phyloP scores from a whole-genome alignment of 1,140 invertebrate species.

The Sycophila sp. region DNA sequence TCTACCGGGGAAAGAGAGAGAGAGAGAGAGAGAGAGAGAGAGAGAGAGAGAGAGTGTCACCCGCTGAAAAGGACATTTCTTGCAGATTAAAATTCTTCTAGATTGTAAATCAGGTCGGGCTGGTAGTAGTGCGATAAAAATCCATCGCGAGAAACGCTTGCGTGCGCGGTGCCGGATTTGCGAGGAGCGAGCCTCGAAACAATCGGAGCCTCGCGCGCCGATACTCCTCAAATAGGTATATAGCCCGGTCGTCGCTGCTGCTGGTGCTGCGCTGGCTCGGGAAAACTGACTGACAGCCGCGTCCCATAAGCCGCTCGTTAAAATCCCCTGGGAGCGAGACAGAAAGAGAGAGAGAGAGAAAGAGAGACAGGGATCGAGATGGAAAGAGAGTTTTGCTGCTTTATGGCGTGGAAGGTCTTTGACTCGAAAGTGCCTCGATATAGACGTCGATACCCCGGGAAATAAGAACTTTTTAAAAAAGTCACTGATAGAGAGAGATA shows the following conservation, averaged over 20 bases:
- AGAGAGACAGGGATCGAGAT: not conserved
- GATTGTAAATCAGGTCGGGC: too few relatives aligned
- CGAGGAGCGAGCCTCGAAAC: not conserved
- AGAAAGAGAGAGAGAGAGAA: not conserved
- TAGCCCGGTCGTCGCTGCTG: too few relatives aligned
- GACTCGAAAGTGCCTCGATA: not conserved
- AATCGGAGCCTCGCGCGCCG: not conserved
- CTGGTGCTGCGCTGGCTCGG: too few relatives aligned
- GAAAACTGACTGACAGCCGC: conserved; percentile 16
- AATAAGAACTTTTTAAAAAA: not conserved
- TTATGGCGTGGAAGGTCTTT: conserved; percentile 17
- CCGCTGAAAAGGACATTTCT: conserved; percentile 7
- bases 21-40: not conserved
- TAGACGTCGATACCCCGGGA: conserved; percentile 4
- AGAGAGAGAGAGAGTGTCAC: not conserved
- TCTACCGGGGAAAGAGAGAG: too few relatives aligned
- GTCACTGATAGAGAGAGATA: too few relatives aligned
- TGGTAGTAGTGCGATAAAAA: not conserved
- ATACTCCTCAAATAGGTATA: not conserved
- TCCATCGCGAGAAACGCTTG: conserved; percentile 1
- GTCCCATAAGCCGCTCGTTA: conserved; percentile 28
- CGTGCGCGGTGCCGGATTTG: not conserved
- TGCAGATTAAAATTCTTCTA: conserved; percentile 22
- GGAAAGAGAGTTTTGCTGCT: not conserved
- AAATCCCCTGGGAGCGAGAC: conserved; percentile 5